Base-by-base conservation (phyloP, 2,797 vertebrate genomes). In the Spea hammondii region DNA sequence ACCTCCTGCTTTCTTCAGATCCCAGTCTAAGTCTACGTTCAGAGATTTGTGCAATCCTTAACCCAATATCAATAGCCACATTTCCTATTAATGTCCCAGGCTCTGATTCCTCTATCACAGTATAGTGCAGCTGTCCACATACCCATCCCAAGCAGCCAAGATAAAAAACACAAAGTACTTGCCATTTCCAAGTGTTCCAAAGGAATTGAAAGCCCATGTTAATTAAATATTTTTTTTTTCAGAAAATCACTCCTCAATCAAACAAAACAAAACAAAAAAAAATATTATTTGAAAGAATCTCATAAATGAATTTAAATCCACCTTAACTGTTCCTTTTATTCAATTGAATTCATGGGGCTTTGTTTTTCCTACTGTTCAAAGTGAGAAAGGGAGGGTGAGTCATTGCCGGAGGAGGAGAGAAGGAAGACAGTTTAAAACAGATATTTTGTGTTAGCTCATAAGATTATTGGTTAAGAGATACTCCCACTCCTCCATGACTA, bases 71-170 rank as follows among this genome's bases (percentile, higher is more conserved):
- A 83, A 87, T 93, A 72, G 94, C 96, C 81, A 98, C 91, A 74
- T 96, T 97, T 84, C 97, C 97, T 76, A 98, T 95, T 75, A 95
- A 82, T 5, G 96, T 95, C 71, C 96, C 97, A 67, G 92, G 94
- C 77, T 90, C 93, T 7, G 95, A 92, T 85, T 99, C 97, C 87
- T 99, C 97, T 84, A 93, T 86, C 49, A 97, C 92, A 46, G 95
- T 95, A 88, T 98, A 99, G 75, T 86, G 94, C 84, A 93, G 92
- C 91, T 98, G 95, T 83, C 94, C 94, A 66, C 92, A 90, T 79
- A 89, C 94, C 83, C 91, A 88, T 86, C 94, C 88, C 89, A 88
- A 94, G 85, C 90, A 86, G 77, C 94, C 92, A 86, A 92, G 86
- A 86, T 83, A 95, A 86, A 96, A 88, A 85, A 97, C 89, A 89